Percentiles rank a stretch among this genome's conserved stretches.
These are phyloP conservation scores for Stegostoma tigrinum DNA, from an alignment of 2,113 vertebrate species.

Conservation along the genomic window DNA sequence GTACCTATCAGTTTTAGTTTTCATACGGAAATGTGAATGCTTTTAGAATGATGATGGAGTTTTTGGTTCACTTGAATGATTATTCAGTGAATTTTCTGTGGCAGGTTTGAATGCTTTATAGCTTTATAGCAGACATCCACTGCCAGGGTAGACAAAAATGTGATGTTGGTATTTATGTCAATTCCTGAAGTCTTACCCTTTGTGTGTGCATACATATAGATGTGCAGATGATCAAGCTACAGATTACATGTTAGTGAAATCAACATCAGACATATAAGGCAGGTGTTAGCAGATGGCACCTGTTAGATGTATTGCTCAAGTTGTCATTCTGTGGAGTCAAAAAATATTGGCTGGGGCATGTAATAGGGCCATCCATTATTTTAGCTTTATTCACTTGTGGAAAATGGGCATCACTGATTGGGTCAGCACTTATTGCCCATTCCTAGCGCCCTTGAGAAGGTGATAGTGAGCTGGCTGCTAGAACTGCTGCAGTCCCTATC, in stretches of 20 bases:
- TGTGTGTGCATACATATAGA: not conserved
- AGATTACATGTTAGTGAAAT: not conserved
- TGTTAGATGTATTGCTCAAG: not conserved
- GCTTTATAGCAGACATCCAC: not conserved
- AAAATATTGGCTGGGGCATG: not conserved
- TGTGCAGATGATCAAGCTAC: not conserved
- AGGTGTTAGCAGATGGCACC: not conserved
- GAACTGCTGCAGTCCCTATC: no score
- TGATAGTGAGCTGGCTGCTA: no score
- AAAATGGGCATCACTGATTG: no score
- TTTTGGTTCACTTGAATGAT: not conserved
- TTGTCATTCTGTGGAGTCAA: not conserved
- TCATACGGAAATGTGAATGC: not conserved
- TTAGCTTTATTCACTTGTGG: no score
- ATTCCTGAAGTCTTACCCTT: not conserved
- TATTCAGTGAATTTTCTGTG: not conserved
- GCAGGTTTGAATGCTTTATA: not conserved
- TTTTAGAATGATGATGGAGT: not conserved
- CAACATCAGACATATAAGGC: not conserved
- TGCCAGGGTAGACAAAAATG: not conserved
- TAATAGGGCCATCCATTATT: not conserved
- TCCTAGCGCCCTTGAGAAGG: no score
- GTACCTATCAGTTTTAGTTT: not conserved
- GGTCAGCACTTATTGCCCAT: no score
- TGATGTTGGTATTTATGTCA: not conserved